Conservation (phyloP, 1,140 invertebrate species). For the Meloidogyne exigua region DNA sequence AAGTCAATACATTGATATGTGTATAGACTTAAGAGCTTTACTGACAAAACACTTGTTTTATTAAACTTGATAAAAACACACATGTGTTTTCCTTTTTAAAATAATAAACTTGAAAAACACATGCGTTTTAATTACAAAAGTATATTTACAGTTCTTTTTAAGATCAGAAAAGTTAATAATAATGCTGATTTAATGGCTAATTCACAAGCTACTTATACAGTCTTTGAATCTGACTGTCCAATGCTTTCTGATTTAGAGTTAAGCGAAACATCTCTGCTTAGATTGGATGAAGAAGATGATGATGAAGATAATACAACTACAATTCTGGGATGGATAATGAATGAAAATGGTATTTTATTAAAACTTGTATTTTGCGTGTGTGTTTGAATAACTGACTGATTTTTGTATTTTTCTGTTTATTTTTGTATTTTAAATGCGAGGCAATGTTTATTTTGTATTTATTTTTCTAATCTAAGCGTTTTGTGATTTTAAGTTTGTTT, state of each 20-base stretch:
- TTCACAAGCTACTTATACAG: slow-evolving; percentile 29
- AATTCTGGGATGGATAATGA: background rate
- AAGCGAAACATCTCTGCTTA: slow-evolving; percentile 16
- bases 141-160: background rate
- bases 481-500: background rate
- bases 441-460: too few relatives aligned
- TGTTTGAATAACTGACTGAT: background rate
- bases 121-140: too few relatives aligned
- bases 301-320: slow-evolving; percentile 12
- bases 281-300: slow-evolving; percentile 29
- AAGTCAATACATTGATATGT: background rate
- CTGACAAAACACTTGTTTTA: background rate
- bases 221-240: slow-evolving; percentile 25
- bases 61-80: background rate
- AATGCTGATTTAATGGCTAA: slow-evolving; percentile 24
- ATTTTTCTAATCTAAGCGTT: background rate
- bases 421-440: background rate
- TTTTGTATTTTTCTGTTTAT: background rate
- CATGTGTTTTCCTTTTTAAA: too few relatives aligned
- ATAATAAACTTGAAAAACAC: too few relatives aligned
- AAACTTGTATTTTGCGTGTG: background rate
- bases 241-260: slow-evolving; percentile 31
- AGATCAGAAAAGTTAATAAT: background rate
- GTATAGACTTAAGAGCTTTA: too few relatives aligned
- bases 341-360: background rate